Evolutionary conservation across 2,888 invertebrate genomes (phyloP).

Genomic region (Synanthedon vespiformis): DNA sequence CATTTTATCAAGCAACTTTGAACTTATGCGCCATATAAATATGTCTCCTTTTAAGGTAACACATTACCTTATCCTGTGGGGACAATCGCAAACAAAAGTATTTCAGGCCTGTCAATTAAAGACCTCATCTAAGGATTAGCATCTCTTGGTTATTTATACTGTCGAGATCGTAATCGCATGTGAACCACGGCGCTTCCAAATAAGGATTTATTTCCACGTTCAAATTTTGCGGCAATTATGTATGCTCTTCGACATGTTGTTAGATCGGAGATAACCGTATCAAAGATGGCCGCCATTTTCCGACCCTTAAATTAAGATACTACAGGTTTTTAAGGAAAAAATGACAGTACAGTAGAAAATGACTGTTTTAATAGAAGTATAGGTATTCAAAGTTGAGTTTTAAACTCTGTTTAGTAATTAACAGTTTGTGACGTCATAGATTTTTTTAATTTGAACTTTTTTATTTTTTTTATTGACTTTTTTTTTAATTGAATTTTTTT

Average conservation of each 20-base stretch:
- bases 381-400: too few relatives aligned
- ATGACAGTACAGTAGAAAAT: too few relatives aligned
- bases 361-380: too few relatives aligned
- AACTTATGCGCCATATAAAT: too few relatives aligned
- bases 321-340: too few relatives aligned
- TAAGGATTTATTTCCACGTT: not conserved
- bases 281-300: not conserved
- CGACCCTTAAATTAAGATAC: too few relatives aligned
- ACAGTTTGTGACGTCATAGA: too few relatives aligned
- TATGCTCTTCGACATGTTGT: not conserved
- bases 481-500: too few relatives aligned
- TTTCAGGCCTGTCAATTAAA: conserved; percentile 50
- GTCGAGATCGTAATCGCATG: not conserved
- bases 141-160: conserved; percentile 29
- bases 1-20: too few relatives aligned
- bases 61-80: not conserved
- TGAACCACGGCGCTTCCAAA: not conserved
- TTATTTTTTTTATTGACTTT: too few relatives aligned
- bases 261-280: not conserved
- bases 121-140: conserved; percentile 29
- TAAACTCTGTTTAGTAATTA: too few relatives aligned
- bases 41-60: not conserved
- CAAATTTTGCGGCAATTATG: not conserved
- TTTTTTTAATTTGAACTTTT: too few relatives aligned
- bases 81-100: conserved; percentile 19